Evolutionary conservation across 1,140 invertebrate species (phyloP).

Genomic region (Drosophila triauraria): DNA sequence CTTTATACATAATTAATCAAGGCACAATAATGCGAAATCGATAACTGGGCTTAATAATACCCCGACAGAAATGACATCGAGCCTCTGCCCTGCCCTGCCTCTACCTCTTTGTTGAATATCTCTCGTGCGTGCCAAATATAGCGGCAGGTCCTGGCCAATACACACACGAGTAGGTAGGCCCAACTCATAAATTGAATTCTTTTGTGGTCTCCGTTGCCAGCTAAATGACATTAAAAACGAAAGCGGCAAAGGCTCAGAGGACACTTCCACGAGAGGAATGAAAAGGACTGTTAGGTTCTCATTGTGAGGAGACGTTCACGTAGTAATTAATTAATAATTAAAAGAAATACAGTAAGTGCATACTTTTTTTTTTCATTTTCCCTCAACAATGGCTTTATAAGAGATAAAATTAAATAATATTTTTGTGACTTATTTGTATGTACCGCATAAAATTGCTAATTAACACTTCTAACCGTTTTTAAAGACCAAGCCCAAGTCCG

Average conservation of each 20-base stretch:
- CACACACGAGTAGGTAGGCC: slow-evolving; percentile 27
- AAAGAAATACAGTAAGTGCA: not conserved
- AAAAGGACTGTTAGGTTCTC: not conserved
- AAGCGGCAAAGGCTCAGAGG: slow-evolving; percentile 35
- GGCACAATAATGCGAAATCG: slow-evolving; percentile 75
- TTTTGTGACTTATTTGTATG: not conserved
- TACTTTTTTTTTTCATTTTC: not conserved
- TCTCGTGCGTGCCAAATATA: slow-evolving; percentile 76
- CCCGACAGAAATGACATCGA: slow-evolving; percentile 35
- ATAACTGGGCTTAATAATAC: slow-evolving; percentile 69
- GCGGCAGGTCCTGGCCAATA: slow-evolving; percentile 62
- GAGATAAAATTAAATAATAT: not conserved
- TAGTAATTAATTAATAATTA: not conserved
- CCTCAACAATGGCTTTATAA: not conserved
- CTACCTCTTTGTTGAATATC: slow-evolving; percentile 16
- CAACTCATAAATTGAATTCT: slow-evolving; percentile 67
- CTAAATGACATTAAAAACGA: slow-evolving; percentile 68
- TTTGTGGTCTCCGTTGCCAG: slow-evolving; percentile 66
- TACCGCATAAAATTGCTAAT: not conserved
- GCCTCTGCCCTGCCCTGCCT: not conserved
- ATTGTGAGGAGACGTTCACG: not conserved
- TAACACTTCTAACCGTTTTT: not conserved
- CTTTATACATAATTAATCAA: slow-evolving; percentile 71
- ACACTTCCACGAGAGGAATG: slow-evolving; percentile 22
- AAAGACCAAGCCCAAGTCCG: not conserved